These are phyloP conservation scores for Peucedramus taeniatus DNA, from an alignment of 2,113 vertebrate genomes.

Conservation along the genomic window DNA sequence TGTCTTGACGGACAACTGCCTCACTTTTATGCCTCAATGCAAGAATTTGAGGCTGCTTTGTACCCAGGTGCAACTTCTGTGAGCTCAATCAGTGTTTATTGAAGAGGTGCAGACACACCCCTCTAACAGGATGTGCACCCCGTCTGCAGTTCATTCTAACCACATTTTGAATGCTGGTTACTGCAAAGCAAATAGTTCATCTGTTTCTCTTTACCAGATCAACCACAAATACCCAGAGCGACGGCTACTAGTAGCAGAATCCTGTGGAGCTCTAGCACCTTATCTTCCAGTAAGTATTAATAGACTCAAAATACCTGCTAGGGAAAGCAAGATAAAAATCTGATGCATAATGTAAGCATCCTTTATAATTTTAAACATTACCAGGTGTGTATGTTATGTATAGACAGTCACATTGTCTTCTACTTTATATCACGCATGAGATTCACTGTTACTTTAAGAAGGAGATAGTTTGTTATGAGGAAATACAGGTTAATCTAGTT, in stretches of 20 bases:
- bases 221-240: constrained; percentile 99
- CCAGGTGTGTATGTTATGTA: neutral
- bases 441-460: neutral
- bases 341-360: neutral
- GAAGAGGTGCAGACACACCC: neutral
- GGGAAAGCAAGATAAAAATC: neutral
- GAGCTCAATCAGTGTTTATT: neutral
- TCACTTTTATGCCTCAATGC: neutral
- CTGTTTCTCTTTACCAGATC: constrained; percentile 77
- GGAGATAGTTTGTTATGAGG: neutral
- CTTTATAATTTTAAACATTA: neutral
- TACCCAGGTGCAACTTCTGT: neutral
- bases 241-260: constrained; percentile 93
- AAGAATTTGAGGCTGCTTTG: neutral
- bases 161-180: neutral
- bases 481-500: neutral
- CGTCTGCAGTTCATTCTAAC: neutral
- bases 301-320: neutral
- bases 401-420: neutral
- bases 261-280: constrained; percentile 95
- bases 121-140: neutral
- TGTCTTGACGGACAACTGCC: neutral
- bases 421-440: neutral
- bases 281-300: constrained; percentile 91
- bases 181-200: neutral